Conservation (phyloP, 2,113 vertebrate species). For the Gorsachius goisagi region DNA sequence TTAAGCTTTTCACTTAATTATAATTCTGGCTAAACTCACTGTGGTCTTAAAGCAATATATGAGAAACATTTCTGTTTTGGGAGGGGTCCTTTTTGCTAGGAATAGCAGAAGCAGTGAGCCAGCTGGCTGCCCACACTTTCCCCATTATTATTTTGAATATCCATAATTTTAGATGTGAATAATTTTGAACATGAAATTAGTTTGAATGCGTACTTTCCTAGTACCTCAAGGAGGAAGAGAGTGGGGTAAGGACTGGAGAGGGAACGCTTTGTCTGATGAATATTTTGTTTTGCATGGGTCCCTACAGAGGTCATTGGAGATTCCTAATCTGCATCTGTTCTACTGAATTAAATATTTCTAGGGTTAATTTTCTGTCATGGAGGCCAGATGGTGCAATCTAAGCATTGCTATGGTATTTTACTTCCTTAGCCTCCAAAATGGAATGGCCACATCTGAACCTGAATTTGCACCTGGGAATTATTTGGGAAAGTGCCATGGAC, state of each 20-base stretch:
- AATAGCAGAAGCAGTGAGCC: neutral
- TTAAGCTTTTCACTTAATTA: constrained; percentile 13
- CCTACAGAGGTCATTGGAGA: neutral
- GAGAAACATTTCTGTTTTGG: neutral
- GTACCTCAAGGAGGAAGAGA: neutral
- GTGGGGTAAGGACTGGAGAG: neutral
- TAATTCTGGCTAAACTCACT: neutral
- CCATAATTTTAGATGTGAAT: neutral
- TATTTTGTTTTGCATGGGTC: neutral
- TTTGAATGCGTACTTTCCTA: neutral
- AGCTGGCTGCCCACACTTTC: neutral
- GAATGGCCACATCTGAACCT: neutral
- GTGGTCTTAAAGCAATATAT: neutral
- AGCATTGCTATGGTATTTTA: neutral
- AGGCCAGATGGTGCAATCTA: neutral
- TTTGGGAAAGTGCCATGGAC: neutral
- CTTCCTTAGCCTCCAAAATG: neutral
- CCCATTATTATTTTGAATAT: neutral
- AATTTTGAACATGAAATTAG: neutral
- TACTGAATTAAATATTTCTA: constrained; percentile 4
- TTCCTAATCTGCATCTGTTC: neutral
- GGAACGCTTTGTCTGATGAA: neutral
- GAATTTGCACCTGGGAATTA: neutral
- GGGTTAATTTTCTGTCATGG: neutral
- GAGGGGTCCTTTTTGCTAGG: neutral